A percentile compares a stretch with the other conserved stretches of the same genome.
These are phyloP conservation scores for Drosophila paranaensis DNA, from an alignment of 2,888 invertebrate genomes.

Conservation along the genomic window DNA sequence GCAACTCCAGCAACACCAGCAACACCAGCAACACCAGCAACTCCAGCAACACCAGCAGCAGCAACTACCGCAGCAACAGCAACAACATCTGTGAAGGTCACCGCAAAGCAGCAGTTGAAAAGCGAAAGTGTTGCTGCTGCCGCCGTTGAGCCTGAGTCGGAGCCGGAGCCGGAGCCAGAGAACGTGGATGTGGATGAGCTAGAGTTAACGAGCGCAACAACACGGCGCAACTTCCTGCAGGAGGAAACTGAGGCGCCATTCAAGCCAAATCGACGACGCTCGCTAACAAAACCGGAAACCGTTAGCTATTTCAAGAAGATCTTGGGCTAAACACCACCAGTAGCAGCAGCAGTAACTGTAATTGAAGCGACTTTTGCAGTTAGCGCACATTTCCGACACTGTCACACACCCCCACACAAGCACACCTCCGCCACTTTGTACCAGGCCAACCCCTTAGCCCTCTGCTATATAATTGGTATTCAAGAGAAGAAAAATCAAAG, in stretches of 20 bases:
- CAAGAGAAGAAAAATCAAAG: slow-evolving; percentile 49
- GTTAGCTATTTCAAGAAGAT: slow-evolving; percentile 85
- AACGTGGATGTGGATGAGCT: slow-evolving; percentile 20
- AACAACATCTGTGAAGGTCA: slow-evolving; percentile 22
- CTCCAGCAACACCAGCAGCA: slow-evolving; percentile 21
- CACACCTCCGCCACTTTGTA: slow-evolving; percentile 3
- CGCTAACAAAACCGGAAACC: slow-evolving; percentile 84
- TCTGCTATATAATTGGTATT: slow-evolving; percentile 55
- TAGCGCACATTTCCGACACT: slow-evolving; percentile 59
- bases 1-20: slow-evolving; percentile 31
- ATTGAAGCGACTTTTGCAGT: slow-evolving; percentile 54
- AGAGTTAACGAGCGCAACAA: slow-evolving; percentile 51
- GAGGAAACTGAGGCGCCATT: slow-evolving; percentile 84
- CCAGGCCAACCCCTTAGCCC: background rate
- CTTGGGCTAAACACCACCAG: slow-evolving; percentile 79
- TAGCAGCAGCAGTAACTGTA: slow-evolving; percentile 25
- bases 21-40: slow-evolving; percentile 13
- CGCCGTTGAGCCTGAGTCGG: background rate
- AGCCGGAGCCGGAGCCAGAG: background rate
- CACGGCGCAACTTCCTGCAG: slow-evolving; percentile 83
- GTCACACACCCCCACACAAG: slow-evolving; percentile 5
- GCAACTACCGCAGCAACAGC: slow-evolving; percentile 33
- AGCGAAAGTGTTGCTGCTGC: slow-evolving; percentile 19
- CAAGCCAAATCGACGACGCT: slow-evolving; percentile 84
- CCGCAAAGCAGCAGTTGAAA: slow-evolving; percentile 67